Base-by-base conservation (phyloP, 2,797 vertebrate species). In the Arnoldichthys spilopterus region DNA sequence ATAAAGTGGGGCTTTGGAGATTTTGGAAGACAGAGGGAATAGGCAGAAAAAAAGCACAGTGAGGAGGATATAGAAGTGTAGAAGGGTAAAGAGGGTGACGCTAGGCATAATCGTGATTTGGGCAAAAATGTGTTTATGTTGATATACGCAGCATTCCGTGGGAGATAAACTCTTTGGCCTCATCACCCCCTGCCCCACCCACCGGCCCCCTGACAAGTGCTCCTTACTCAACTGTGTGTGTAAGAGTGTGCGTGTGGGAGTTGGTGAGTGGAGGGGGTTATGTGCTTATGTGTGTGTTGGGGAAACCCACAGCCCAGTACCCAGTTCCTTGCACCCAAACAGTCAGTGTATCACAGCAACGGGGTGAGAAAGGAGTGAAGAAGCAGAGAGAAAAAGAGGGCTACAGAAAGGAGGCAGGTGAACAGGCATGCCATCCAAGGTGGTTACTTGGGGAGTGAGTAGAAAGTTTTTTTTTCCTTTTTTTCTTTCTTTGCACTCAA, bases 61-160 rank as follows among this genome's bases (percentile, higher is more conserved):
- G 43, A 77, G 22, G 12, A 32, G 30, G 22, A 53, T n/a, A 59
- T 64, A 64, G 24, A 26, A 30, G 64, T 64, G 16, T 15, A 68
- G 51, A 69, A 76, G 54, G 63, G 28, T 26, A 53, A 37, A n/a
- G 71, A 73, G 43, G 63, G 28, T 54, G 71, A 45, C 82, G 59
- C 70, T 63, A 85, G 86, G 87, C 83, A 85, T 70, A 89, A 77
- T 83, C 70, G 56, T 76, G 56, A 82, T 87, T 84, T 87, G 79
- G 20, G 53, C 47, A 24, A n/a, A 91, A 93, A 90, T 93, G 91
- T 94, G 92, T 86, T 88, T 90, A 88, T 91, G 88, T 86, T 90
- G 93, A 94, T 94, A 94, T 87, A 88, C 86, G 80, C 91, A 90
- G 90, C 90, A 92, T 93, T 94, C 91, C 90, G 90, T 84, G 82